Base-by-base conservation (phyloP, 2,888 invertebrate species). In the Chalcis sispes region DNA sequence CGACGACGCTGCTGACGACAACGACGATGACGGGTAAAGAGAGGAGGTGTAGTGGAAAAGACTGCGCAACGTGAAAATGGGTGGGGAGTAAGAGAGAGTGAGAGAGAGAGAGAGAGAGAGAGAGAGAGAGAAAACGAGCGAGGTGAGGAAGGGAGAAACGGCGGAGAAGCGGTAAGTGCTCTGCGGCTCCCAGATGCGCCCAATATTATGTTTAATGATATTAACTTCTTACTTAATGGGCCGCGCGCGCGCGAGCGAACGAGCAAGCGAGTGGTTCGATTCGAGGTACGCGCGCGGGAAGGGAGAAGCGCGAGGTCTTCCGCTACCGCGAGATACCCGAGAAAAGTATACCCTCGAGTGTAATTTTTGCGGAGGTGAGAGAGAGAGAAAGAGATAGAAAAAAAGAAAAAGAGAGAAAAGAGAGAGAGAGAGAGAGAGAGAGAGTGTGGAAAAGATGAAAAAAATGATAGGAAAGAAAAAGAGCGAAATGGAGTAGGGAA, bases 161-260 rank as follows among this genome's bases (percentile, higher is more conserved):
- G 78, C 72, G 72, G 64, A 67, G 78, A n/a, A 76, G 79, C 75
- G 84, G 86, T 87, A 88, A 89, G 88, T 89, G 88, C 88, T 88
- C 84, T 86, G 87, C 82, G 86, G 87, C 87, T 87, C 88, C 87
- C 88, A 88, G 88, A 88, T 88, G 88, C 87, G 88, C 87, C 88
- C 88, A 87, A 88, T 88, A 88, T 88, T 88, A 88, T 88, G 87
- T 86, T 87, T 88, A 88, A 88, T 87, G 88, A 88, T 88, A 88
- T 88, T 88, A 88, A 88, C 88, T 88, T 88, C 88, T 87, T 85
- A 88, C 87, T 87, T 88, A 88, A 88, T 88, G 88, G 88, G 85
- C 86, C 88, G 87, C 88, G 86, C 32, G 32, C 32, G 8, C 3
- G 32, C 32, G 5, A n/a, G n/a, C n/a, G n/a, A n/a, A n/a, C 88